Percentiles rank a stretch among this genome's conserved stretches.
Evolutionary conservation across 2,113 vertebrate genomes (phyloP).

Genomic region (Zapornia atra): DNA sequence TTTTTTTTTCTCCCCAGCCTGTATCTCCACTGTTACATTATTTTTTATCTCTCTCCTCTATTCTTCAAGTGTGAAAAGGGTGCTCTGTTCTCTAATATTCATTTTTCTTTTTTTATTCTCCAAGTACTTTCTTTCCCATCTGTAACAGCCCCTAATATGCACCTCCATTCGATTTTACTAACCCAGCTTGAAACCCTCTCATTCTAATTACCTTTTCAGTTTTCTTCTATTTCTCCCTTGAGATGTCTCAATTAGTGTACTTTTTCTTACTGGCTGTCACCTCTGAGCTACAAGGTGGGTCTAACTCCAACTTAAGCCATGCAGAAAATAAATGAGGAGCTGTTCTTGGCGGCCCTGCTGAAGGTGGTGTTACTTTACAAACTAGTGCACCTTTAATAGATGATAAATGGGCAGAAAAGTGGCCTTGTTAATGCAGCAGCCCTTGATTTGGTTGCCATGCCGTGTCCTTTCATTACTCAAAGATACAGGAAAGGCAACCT

Average conservation of each 20-base stretch:
- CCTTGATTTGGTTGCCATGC: constrained; percentile 68
- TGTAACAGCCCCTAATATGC: constrained; percentile 68
- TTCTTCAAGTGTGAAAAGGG: constrained; percentile 72
- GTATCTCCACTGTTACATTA: constrained; percentile 20
- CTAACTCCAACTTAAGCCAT: constrained; percentile 75
- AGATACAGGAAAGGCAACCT: constrained; percentile 62
- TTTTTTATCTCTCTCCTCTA: constrained; percentile 56
- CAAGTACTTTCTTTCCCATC: constrained; percentile 59
- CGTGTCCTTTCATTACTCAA: constrained; percentile 79
- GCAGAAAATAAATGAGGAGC: constrained; percentile 84
- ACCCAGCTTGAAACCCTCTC: constrained; percentile 75
- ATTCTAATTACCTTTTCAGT: constrained; percentile 82
- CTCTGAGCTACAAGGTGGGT: constrained; percentile 78
- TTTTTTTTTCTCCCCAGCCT: background rate
- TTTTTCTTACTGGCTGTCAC: constrained; percentile 81
- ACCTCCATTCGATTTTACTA: constrained; percentile 76
- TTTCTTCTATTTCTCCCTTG: constrained; percentile 76
- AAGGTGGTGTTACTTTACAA: constrained; percentile 81
- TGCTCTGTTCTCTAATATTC: constrained; percentile 41
- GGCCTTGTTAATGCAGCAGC: constrained; percentile 79
- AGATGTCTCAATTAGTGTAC: constrained; percentile 84
- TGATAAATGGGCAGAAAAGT: constrained; percentile 82
- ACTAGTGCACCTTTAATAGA: constrained; percentile 82
- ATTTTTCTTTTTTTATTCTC: constrained; percentile 54
- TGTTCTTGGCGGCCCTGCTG: constrained; percentile 71